A percentile compares a stretch with the other conserved stretches of the same genome.
These are phyloP conservation scores for Thelaira solivaga DNA, from an alignment of 2,888 invertebrate genomes.

Conservation along the genomic window DNA sequence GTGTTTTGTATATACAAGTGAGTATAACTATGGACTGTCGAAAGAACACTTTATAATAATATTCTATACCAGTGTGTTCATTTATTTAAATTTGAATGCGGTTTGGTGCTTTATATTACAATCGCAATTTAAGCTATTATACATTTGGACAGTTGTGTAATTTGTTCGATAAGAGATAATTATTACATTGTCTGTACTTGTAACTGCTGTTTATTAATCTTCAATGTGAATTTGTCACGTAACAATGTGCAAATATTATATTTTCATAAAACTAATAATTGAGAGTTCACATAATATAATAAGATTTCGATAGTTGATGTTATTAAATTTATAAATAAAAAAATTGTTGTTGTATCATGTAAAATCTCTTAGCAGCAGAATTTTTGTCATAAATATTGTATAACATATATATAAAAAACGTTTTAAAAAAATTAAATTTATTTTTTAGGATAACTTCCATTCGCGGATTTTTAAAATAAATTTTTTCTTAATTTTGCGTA, in stretches of 20 bases:
- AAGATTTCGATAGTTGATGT: background rate
- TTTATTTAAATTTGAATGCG: constrained; percentile 5
- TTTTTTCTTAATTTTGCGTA: too few relatives aligned
- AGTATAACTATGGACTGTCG: background rate
- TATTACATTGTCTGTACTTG: background rate
- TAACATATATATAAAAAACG: too few relatives aligned
- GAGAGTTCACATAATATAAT: background rate
- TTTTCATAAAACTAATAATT: background rate
- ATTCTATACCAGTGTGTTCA: too few relatives aligned
- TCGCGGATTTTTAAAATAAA: too few relatives aligned
- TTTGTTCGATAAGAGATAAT: constrained; percentile 32
- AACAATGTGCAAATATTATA: background rate
- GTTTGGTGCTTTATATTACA: constrained; percentile 14
- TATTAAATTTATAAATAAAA: background rate
- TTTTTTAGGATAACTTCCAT: too few relatives aligned
- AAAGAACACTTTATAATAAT: too few relatives aligned
- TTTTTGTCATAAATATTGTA: too few relatives aligned
- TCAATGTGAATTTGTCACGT: background rate
- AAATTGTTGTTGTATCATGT: too few relatives aligned
- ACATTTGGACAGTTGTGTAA: constrained; percentile 20
- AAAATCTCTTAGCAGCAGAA: too few relatives aligned
- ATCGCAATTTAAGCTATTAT: constrained; percentile 4
- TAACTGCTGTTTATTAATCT: constrained; percentile 21
- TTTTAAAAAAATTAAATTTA: too few relatives aligned
- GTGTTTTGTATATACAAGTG: too few relatives aligned